Percentiles rank a stretch among this genome's conserved stretches.
Evolutionary conservation across 1,140 invertebrate genomes (phyloP).

Genomic region (Solenopsis fugax): DNA sequence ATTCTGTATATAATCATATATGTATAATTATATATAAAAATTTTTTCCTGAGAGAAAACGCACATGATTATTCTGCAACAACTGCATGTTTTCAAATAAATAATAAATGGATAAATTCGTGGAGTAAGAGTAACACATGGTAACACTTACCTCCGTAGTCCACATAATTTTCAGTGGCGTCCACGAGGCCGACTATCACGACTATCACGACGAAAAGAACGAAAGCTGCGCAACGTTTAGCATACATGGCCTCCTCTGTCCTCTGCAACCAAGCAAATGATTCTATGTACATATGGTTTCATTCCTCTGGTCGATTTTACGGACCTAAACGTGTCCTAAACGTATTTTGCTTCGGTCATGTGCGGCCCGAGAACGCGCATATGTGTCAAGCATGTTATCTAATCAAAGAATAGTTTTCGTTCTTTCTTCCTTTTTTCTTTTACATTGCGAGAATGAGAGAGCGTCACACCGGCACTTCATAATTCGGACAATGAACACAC

Average conservation of each 20-base stretch:
- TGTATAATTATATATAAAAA: too few species aligned
- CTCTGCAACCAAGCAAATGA: conserved; percentile 64
- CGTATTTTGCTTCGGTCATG: not conserved
- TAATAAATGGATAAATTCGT: not conserved
- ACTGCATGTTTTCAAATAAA: not conserved
- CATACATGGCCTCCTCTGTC: conserved; percentile 58
- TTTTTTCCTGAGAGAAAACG: not conserved
- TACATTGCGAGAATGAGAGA: not conserved
- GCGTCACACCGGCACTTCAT: not conserved
- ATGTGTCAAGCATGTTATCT: conserved; percentile 36
- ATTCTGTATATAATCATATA: too few species aligned
- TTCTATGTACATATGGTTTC: not conserved
- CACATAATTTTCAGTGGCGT: conserved; percentile 76
- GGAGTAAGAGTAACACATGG: too few species aligned
- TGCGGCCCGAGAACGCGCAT: not conserved
- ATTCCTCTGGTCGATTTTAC: not conserved
- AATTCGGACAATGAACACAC: not conserved
- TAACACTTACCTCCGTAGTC: conserved; percentile 78
- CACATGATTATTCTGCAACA: not conserved
- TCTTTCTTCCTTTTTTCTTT: not conserved
- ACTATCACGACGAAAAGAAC: conserved; percentile 58
- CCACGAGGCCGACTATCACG: conserved; percentile 62
- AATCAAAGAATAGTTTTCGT: conserved; percentile 28
- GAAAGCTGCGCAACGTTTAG: conserved; percentile 51
- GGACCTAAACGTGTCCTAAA: not conserved